Conservation (phyloP, 2,888 invertebrate genomes). For the Caenorhabditis sp. region DNA sequence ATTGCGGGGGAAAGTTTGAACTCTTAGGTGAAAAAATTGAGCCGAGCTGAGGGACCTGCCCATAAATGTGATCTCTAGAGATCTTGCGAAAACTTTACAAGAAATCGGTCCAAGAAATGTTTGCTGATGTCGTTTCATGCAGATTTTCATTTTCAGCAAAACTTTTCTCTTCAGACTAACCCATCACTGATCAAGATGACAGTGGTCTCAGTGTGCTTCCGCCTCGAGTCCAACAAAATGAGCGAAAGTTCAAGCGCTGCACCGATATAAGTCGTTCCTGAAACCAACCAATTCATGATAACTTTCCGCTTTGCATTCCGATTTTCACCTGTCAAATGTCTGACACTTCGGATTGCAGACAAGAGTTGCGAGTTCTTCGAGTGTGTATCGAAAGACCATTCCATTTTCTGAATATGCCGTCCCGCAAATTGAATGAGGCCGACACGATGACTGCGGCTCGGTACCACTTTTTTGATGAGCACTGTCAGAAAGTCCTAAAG, state of each 20-base stretch:
- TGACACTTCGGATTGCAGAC: conserved; percentile 69
- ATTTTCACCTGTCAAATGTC: conserved; percentile 69
- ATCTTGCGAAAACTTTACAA: too few relatives aligned
- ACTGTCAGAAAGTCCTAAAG: conserved; percentile 60
- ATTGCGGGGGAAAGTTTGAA: too few relatives aligned
- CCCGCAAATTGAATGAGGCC: conserved; percentile 78
- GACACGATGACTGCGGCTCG: conserved; percentile 68
- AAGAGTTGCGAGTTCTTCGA: conserved; percentile 68
- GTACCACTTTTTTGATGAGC: conserved; percentile 62
- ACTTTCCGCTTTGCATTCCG: background rate
- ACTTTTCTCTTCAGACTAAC: conserved; percentile 48
- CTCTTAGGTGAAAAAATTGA: too few relatives aligned
- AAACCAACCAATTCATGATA: background rate
- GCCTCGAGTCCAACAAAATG: conserved; percentile 68
- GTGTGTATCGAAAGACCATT: conserved; percentile 69
- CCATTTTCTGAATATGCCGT: conserved; percentile 75
- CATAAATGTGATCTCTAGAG: too few relatives aligned
- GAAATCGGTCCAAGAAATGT: too few relatives aligned
- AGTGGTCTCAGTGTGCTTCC: conserved; percentile 69
- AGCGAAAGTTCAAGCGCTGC: conserved; percentile 72
- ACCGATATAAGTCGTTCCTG: conserved; percentile 78
- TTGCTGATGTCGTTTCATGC: too few relatives aligned
- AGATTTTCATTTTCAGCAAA: background rate
- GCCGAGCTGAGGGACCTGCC: too few relatives aligned
- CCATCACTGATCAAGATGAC: conserved; percentile 77